These are phyloP conservation scores for Melanitta fusca DNA, from an alignment of 2,797 vertebrate species.

Conservation along the genomic window DNA sequence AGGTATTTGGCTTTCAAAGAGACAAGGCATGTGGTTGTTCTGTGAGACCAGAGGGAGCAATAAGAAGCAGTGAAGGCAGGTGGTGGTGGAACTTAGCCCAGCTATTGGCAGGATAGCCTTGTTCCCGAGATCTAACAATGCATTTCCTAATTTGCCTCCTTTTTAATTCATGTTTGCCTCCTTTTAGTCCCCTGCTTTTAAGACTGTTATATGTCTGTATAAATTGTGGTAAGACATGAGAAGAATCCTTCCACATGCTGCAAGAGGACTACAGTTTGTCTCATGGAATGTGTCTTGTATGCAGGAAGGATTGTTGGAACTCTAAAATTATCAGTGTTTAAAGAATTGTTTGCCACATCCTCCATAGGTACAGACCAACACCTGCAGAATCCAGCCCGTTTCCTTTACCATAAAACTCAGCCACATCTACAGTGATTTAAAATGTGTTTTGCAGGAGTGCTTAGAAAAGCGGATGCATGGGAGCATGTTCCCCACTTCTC, in stretches of 20 bases:
- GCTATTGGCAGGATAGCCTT: neutral
- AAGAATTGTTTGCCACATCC: neutral
- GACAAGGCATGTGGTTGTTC: fast-evolving
- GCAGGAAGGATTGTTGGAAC: neutral
- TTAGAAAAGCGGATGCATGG: slow-evolving; percentile 85
- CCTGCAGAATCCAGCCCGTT: neutral
- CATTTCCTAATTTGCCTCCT: fast-evolving
- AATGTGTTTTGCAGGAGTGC: slow-evolving; percentile 85
- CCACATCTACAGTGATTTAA: neutral
- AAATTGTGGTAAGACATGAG: fast-evolving
- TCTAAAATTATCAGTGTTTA: neutral
- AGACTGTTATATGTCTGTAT: fast-evolving
- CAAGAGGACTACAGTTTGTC: fast-evolving
- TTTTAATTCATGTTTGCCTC: fast-evolving
- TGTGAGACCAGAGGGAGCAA: fast-evolving
- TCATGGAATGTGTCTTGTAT: neutral
- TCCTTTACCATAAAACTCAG: neutral
- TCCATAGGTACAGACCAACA: neutral
- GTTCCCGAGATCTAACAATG: fast-evolving
- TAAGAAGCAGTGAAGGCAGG: neutral
- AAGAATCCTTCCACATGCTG: neutral
- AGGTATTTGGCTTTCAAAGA: no score
- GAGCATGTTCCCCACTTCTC: slow-evolving; percentile 81
- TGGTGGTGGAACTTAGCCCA: fast-evolving
- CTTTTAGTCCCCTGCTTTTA: neutral